Base-by-base conservation (phyloP, 1,140 invertebrate genomes). In the Sitobion miscanthi region DNA sequence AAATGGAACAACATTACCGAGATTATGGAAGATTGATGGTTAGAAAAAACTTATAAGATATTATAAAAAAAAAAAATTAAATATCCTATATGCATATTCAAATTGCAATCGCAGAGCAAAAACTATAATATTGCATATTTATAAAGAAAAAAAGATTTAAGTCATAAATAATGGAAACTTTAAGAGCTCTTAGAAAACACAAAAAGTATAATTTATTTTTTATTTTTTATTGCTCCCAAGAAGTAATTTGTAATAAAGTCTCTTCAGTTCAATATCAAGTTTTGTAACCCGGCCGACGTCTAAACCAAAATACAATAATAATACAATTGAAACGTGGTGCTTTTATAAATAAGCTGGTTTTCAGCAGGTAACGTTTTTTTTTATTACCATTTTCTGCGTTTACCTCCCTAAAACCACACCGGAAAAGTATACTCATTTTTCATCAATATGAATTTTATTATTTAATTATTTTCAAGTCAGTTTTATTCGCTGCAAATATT, bases 131-230 rank as follows among this genome's bases (percentile, higher is more conserved):
- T 54, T 89, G 38, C n/a, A 57, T 57, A 49, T 87, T 49, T 30
- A 42, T 47, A 47, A 47, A 85, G 38, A 85, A 42, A 3, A 86
- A 88, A 88, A 88, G 30, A 88, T 89, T 54, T 57, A 89, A 57
- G 87, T 30, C 49, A 89, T 89, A 89, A 89, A 89, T 89, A 89
- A 57, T 89, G 52, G 42, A 89, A 90, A 90, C 35, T 90, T 90
- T 57, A 57, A 90, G 62, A 90, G 52, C 52, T 62, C 88, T 90
- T 25, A 62, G 88, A 42, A 42, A 54, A 54, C 54, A 20, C 47
- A 23, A 42, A 89, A 89, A 23, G 47, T 88, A 89, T 23, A 54
- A 38, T 88, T 54, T 86, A 47, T 30, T 38, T 47, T 49, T 23
- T 54, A 38, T 89, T 35, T 54, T 25, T 89, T 49, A 54, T 90